A percentile compares a stretch with the other conserved stretches of the same genome.
Conservation (phyloP, 2,113 vertebrate genomes). For the Pao palembangensis region DNA sequence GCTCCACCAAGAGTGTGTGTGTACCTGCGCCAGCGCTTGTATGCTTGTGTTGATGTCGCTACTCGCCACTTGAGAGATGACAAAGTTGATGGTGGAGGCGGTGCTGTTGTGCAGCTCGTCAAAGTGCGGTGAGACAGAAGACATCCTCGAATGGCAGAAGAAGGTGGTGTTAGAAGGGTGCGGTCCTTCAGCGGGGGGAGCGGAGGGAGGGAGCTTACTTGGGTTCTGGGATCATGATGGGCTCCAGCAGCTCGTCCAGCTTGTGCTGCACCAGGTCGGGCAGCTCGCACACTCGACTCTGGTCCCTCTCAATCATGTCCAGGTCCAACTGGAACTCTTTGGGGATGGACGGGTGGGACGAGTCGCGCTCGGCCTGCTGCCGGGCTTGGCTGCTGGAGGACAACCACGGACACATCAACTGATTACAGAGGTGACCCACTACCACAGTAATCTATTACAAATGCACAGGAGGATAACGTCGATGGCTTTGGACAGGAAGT, state of each 20-base stretch:
- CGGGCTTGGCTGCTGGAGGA: constrained; percentile 85
- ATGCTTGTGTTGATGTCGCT: constrained; percentile 95
- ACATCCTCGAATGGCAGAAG: constrained; percentile 74
- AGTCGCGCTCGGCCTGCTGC: constrained; percentile 81
- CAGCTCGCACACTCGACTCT: constrained; percentile 85
- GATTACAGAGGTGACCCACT: too few species aligned
- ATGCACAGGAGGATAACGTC: too few species aligned
- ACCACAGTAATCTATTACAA: too few species aligned
- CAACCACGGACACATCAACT: background rate
- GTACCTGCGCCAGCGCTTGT: constrained; percentile 93
- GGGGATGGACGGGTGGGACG: constrained; percentile 79
- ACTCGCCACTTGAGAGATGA: constrained; percentile 97
- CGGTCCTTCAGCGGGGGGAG: too few species aligned
- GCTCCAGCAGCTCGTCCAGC: constrained; percentile 95
- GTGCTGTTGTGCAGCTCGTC: constrained; percentile 97
- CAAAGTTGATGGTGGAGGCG: constrained; percentile 96
- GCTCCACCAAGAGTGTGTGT: background rate
- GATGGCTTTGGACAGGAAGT: too few species aligned
- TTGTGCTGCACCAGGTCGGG: constrained; percentile 96
- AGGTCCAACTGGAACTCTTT: constrained; percentile 96
- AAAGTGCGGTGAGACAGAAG: constrained; percentile 89
- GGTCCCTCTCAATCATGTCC: constrained; percentile 70
- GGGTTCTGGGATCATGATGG: constrained; percentile 85
- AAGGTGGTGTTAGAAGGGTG: background rate
- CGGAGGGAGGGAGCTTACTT: too few species aligned